Conservation (phyloP, 2,797 vertebrate genomes). For the Eutrigla gurnardus region DNA sequence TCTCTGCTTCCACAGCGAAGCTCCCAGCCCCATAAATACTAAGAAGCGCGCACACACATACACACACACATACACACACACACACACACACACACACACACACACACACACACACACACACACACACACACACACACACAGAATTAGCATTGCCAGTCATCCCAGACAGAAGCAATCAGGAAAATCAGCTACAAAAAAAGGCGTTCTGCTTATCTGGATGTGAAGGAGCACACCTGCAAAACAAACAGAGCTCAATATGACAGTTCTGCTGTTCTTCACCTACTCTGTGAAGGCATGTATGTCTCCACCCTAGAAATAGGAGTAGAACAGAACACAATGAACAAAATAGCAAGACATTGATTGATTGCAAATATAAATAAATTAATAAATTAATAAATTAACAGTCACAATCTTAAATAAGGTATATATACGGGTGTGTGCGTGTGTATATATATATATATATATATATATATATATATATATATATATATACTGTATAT, state of each 20-base stretch:
- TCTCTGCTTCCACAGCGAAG: constrained; percentile 40
- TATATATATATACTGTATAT: no score
- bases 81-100: constrained; percentile 22
- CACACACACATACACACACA: constrained; percentile 10
- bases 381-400: no score
- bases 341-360: no score
- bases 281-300: neutral
- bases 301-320: no score
- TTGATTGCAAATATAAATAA: no score
- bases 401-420: no score
- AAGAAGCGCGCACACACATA: constrained; percentile 18
- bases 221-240: constrained; percentile 27
- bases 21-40: constrained; percentile 50
- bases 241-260: constrained; percentile 45
- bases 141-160: constrained; percentile 38
- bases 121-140: constrained; percentile 9
- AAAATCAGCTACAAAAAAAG: constrained; percentile 30
- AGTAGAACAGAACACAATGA: no score
- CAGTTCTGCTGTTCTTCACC: constrained; percentile 20
- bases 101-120: constrained; percentile 11
- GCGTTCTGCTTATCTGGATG: constrained; percentile 39
- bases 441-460: no score
- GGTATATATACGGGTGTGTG: no score
- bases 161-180: constrained; percentile 49
- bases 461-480: no score